Base-by-base conservation (phyloP, 2,888 invertebrate species). In the Proisotoma minuta region DNA sequence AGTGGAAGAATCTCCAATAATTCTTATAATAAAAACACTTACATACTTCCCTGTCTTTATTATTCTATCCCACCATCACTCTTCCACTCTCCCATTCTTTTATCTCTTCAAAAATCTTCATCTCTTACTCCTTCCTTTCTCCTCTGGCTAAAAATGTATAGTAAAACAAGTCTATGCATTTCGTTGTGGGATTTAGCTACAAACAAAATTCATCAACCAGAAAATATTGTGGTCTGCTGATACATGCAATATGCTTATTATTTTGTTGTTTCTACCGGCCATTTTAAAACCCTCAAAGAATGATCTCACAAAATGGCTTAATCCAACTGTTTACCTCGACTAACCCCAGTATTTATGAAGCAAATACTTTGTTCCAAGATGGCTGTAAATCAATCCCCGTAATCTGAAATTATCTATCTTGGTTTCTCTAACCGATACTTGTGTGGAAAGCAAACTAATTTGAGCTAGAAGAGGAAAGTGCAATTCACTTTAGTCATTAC, bases 21-120 rank as follows among this genome's bases (percentile, higher is more conserved):
- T 67, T 68, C 70, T 64, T 62, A 68, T 68, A 70, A 70, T 70
- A 70, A 70, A 70, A 70, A 70, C 67, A 70, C n/a, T n/a, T 70
- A 70, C 66, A 64, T 67, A 70, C 67, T 68, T 57, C 53, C 65
- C 26, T 29, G 56, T 60, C 60, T 64, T 57, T 56, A 63, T 63
- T 47, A 57, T 40, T 59, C 59, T 59, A 34, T 51, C 60, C 26
- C 43, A 60, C 57, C 60, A 57, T 53, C 60, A 63, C 49, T 49
- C 49, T 20, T 47, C 47, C 5, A 24, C 50, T 54, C 60, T n/a
- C 47, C 26, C 27, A 34, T 51, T 59, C 51, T 51, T 59, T 51
- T 51, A 59, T 59, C 59, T 59, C 59, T 34, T 51, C 40, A 40
- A 18, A n/a, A 57, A 57, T 43, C 47, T 40, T 47, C 28, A 23